Conservation (phyloP, 2,113 vertebrate genomes). For the Vulpes lagopus region DNA sequence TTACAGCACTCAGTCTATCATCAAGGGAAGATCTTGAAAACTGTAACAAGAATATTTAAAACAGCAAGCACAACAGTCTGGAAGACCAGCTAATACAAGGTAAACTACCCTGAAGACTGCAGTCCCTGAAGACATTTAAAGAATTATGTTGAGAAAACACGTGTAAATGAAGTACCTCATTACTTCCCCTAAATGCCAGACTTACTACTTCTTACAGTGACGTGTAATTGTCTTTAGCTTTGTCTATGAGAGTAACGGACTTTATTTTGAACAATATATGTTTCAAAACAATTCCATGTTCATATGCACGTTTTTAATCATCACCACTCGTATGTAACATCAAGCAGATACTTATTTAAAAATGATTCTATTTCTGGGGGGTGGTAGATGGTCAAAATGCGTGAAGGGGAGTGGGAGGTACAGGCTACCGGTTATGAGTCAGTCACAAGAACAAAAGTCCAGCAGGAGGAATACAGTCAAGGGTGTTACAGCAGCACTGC, state of each 20-base stretch:
- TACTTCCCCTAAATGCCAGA: background rate
- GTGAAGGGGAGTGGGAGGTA: background rate
- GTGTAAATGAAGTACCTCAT: background rate
- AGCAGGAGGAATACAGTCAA: background rate
- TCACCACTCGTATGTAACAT: conserved; percentile 1
- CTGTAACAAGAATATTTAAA: background rate
- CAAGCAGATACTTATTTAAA: background rate
- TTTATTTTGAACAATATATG: conserved; percentile 49
- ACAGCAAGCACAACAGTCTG: conserved; percentile 6
- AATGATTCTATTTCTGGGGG: background rate
- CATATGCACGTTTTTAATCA: background rate
- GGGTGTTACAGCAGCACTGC: background rate
- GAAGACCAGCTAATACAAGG: background rate
- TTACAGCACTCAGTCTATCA: background rate
- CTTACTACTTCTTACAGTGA: background rate
- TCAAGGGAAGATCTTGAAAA: background rate
- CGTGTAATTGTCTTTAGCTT: background rate
- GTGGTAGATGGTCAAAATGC: background rate
- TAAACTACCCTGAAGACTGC: background rate
- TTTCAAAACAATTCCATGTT: conserved; percentile 62
- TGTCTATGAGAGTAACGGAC: background rate
- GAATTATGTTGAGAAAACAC: background rate
- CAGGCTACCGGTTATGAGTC: background rate
- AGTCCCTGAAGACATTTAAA: conserved; percentile 30
- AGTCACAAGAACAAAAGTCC: background rate